phyloP scores from a whole-genome alignment of 2,113 vertebrate species.

The Ceuthmochares aereus region DNA sequence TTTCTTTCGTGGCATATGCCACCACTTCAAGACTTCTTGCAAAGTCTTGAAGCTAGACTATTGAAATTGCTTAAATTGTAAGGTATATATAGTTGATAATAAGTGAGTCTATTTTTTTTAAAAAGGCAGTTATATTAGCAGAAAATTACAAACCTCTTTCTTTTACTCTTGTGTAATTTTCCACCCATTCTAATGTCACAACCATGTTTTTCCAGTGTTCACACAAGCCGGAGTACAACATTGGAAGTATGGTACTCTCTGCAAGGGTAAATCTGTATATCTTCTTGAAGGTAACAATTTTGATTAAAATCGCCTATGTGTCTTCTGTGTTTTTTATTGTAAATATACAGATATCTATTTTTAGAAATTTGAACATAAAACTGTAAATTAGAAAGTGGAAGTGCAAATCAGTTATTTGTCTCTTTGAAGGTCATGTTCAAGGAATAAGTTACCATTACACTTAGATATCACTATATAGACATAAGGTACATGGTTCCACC shows the following conservation, averaged over 20 bases:
- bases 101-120: not conserved
- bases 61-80: not conserved
- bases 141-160: not conserved
- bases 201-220: not conserved
- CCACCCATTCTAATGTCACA: not conserved
- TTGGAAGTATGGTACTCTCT: fast-evolving
- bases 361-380: not conserved
- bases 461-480: not conserved
- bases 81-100: not conserved
- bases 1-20: not conserved
- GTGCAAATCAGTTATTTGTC: not conserved
- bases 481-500: fast-evolving
- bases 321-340: not conserved
- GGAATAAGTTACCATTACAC: not conserved
- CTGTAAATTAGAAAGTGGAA: not conserved
- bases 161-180: not conserved
- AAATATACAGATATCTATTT: not conserved
- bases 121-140: not conserved
- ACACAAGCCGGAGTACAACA: not conserved
- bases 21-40: not conserved
- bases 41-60: not conserved
- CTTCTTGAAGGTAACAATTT: not conserved
- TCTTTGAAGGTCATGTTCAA: not conserved
- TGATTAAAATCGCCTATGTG: not conserved
- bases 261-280: not conserved